Conservation (phyloP, 2,888 invertebrate species). For the Cyaniris semiargus region DNA sequence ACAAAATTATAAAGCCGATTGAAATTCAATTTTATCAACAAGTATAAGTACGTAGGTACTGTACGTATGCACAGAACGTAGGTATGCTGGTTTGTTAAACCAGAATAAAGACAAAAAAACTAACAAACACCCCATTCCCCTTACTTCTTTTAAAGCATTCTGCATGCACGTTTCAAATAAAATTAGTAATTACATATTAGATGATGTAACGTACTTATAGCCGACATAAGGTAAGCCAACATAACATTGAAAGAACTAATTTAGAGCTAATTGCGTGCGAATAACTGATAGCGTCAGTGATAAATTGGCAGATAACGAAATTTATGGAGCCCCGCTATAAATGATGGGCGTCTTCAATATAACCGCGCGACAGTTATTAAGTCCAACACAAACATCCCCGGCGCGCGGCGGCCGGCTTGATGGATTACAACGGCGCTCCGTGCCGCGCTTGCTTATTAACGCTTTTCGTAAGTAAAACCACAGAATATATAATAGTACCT, state of each 20-base stretch:
- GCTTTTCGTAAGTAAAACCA: not conserved
- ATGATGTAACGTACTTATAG: not conserved
- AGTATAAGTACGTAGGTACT: too few species aligned
- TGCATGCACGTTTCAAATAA: not conserved
- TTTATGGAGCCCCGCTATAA: conserved; percentile 19
- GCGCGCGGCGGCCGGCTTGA: conserved; percentile 38
- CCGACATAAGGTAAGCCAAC: not conserved
- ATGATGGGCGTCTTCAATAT: conserved; percentile 36
- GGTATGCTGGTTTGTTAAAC: too few species aligned
- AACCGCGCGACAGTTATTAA: conserved; percentile 39
- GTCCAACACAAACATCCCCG: conserved; percentile 38
- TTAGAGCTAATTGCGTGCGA: conserved; percentile 14
- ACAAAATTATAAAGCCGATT: not conserved
- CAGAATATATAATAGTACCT: too few species aligned
- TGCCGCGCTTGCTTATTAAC: not conserved
- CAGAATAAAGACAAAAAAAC: too few species aligned
- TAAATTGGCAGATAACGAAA: conserved; percentile 25
- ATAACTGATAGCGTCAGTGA: conserved; percentile 15
- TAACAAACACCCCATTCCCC: too few species aligned
- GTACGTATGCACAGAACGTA: too few species aligned
- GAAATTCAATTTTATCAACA: not conserved
- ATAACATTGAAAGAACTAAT: conserved; percentile 28
- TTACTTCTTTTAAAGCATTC: not conserved
- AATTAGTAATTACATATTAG: not conserved
- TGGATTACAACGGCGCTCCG: conserved; percentile 25